Evolutionary conservation across 2,113 vertebrate species (phyloP).

Genomic region (Danio rerio): DNA sequence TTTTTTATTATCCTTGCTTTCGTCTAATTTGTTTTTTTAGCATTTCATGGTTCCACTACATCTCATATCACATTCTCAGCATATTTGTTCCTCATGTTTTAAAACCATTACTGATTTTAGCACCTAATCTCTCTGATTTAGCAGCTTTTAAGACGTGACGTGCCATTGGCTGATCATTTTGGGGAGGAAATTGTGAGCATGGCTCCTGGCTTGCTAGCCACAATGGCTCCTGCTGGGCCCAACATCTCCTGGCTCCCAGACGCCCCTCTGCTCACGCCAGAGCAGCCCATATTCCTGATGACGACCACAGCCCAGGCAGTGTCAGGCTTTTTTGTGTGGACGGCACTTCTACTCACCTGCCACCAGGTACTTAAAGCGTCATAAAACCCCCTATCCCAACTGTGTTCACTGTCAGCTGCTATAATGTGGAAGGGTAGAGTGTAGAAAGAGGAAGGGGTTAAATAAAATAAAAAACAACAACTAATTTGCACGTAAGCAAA

Average conservation of each 20-base stretch:
- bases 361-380: slow-evolving; percentile 84
- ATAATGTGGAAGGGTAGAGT: no score
- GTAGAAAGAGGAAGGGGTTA: no score
- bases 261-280: slow-evolving; percentile 80
- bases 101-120: background rate
- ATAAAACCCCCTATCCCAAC: no score
- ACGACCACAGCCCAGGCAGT: slow-evolving; percentile 90
- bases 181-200: slow-evolving; percentile 59
- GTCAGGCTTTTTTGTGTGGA: slow-evolving; percentile 98
- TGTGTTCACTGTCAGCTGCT: no score
- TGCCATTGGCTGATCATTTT: slow-evolving; percentile 72
- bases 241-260: slow-evolving; percentile 87
- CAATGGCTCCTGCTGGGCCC: slow-evolving; percentile 71
- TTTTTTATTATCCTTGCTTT: background rate
- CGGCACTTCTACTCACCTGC: slow-evolving; percentile 93
- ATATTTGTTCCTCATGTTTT: background rate
- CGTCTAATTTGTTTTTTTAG: background rate
- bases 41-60: background rate
- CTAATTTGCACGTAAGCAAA: no score
- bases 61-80: background rate
- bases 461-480: no score
- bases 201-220: slow-evolving; percentile 60
- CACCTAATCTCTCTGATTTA: slow-evolving; percentile 61
- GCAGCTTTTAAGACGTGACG: slow-evolving; percentile 71
- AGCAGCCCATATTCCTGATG: slow-evolving; percentile 94